Evolutionary conservation across 1,140 invertebrate genomes (phyloP), one percentile per base, ranked within the genome.

Genomic region (Drosophila lowei): DNA sequence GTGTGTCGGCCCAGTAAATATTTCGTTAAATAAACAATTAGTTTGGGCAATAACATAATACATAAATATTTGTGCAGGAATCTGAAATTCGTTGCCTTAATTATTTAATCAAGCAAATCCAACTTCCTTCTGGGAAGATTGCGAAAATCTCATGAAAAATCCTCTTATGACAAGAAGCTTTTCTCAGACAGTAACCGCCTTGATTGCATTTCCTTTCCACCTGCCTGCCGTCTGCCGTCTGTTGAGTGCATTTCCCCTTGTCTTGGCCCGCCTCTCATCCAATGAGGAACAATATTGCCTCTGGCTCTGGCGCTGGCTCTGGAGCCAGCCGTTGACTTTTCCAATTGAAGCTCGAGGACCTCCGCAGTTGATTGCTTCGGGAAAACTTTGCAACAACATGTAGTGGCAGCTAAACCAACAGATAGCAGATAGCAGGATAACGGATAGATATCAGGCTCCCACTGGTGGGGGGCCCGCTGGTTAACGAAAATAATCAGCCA

Each of bases 311-410:
- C 7, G 9, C 30, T 74, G 79, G 70, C 60, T 23, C 67, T 64
- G 77, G 65, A 80, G 54, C 50, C 75, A 76, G 78, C 66, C 77
- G 73, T 72, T 80, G 78, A 83, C 78, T 81, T 81, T 80, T 83
- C 79, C 68, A 83, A 81, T 78, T 81, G 78, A 79, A 73, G 61
- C 74, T 55, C n/a, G 58, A 65, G 43, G 53, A 25, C 42, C 47
- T 30, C 15, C 48, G 15, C 50, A 56, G 74, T 50, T 83, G 79
- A 83, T 81, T 83, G 74, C 70, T 78, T 61, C 52, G 68, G 55
- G 25, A 71, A 81, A 81, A 81, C 79, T 81, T 81, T 81, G 73
- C 57, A 77, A 77, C 78, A 77, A 81, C 77, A 72, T 76, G 59
- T 59, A 59, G 64, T 48, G 56, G 57, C 66, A 77, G 59, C 73